Conservation (phyloP, 2,113 vertebrate genomes). For the Grammomys dolichurus region DNA sequence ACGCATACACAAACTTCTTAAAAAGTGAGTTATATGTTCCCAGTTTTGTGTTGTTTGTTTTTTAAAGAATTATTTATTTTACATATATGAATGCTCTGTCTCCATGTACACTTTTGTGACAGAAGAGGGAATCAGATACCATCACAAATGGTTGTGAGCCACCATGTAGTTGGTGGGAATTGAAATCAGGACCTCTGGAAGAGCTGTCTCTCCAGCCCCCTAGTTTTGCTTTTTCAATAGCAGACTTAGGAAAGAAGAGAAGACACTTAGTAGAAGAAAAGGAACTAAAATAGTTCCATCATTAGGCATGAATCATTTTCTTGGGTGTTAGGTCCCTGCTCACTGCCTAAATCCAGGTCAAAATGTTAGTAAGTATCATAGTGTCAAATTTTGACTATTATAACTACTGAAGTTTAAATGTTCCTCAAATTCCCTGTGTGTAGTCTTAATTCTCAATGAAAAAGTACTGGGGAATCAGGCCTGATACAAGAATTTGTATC, state of each 20-base stretch:
- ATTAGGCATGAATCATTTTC: rapidly evolving
- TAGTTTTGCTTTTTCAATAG: background rate
- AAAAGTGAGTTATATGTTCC: slow-evolving; percentile 10
- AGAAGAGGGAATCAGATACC: too few relatives aligned
- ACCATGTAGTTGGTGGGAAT: too few relatives aligned
- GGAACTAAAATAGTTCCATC: background rate
- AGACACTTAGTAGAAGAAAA: background rate
- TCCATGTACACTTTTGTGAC: too few relatives aligned
- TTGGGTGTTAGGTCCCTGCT: background rate
- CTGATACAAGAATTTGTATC: background rate
- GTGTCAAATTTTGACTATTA: background rate
- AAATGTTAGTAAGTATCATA: background rate
- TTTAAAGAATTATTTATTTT: too few relatives aligned
- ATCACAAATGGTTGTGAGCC: too few relatives aligned
- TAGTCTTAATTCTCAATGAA: background rate
- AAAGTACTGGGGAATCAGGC: background rate
- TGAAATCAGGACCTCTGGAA: too few relatives aligned
- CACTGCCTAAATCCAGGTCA: background rate
- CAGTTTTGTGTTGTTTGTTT: background rate
- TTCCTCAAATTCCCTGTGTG: background rate
- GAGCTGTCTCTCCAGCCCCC: too few relatives aligned
- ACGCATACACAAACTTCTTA: background rate
- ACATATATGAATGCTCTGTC: too few relatives aligned
- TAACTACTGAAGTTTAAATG: background rate
- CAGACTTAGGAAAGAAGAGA: background rate